Base-by-base conservation (phyloP, 2,888 invertebrate genomes). In the Chesias legatella region DNA sequence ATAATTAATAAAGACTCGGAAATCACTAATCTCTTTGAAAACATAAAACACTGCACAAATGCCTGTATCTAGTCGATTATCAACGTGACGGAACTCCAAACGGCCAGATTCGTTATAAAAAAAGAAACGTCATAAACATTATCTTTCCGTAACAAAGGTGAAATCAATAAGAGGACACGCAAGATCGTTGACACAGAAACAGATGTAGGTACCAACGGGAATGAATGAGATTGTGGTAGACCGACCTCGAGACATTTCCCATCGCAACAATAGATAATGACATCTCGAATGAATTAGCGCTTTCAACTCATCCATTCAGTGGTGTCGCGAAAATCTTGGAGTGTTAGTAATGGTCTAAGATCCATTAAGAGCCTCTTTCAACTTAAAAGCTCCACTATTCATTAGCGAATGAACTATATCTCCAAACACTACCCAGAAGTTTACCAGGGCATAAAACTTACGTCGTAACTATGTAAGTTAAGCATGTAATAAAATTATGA, bases 181-280 rank as follows among this genome's bases (percentile, higher is more conserved):
- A 58, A 62, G 62, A 71, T 56, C 67, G 55, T 63, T 73, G 73
- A 68, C 72, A 74, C 57, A 75, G 67, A 76, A 71, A 66, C 62
- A 60, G 51, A 56, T 60, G 60, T 55, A 59, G 51, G 53, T 59
- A 56, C 63, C 60, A 69, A 63, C 65, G 57, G 47, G 60, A 62
- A 64, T 65, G 63, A 65, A 68, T 64, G 63, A 63, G 62, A 63
- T 62, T 66, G 66, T 61, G 63, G 61, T 67, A 55, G 61, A 59
- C 61, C 66, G 62, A 67, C 62, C 62, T 64, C 56, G 48, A 60
- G 64, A 62, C 65, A 57, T 70, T 79, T 81, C 81, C 64, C 79
- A 79, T 72, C 67, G 73, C 73, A 67, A 59, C 60, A 47, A 59
- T 67, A 67, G 71, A 67, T 75, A 79, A 74, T 72, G 65, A 67